Evolutionary conservation across 1,140 invertebrate genomes (phyloP).

Genomic region (Drosophila ohnishii): DNA sequence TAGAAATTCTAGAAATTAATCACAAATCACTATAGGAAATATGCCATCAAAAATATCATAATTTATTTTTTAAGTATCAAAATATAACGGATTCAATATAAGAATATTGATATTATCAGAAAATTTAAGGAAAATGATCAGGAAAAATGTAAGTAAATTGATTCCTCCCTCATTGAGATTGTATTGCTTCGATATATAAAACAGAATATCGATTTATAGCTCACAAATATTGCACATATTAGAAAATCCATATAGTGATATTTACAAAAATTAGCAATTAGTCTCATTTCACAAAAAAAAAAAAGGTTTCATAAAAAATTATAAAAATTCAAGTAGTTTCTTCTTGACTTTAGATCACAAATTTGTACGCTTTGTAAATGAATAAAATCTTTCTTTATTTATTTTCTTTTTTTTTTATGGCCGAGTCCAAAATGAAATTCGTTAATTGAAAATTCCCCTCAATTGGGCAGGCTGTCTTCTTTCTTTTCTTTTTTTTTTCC

Average conservation of each 20-base stretch:
- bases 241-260: not conserved
- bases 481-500: not conserved
- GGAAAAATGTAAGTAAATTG: not conserved
- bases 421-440: constrained; percentile 3
- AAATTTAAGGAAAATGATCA: not conserved
- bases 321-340: constrained; percentile 1
- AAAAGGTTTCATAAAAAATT: not conserved
- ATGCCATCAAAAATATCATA: not conserved
- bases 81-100: not conserved
- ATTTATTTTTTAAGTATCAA: not conserved
- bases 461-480: not conserved
- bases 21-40: not conserved
- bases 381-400: not conserved
- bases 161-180: not conserved
- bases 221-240: not conserved
- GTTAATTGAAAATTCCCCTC: constrained; percentile 42
- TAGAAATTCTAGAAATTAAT: not conserved
- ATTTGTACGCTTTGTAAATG: not conserved
- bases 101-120: not conserved
- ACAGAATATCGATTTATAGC: not conserved
- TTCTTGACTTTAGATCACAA: not conserved
- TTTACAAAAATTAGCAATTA: not conserved
- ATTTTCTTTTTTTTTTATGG: not conserved
- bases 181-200: not conserved
- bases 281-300: not conserved